A percentile compares a stretch with the other conserved stretches of the same genome.
phyloP scores from a whole-genome alignment of 2,113 vertebrate genomes.

The Taurulus bubalis region DNA sequence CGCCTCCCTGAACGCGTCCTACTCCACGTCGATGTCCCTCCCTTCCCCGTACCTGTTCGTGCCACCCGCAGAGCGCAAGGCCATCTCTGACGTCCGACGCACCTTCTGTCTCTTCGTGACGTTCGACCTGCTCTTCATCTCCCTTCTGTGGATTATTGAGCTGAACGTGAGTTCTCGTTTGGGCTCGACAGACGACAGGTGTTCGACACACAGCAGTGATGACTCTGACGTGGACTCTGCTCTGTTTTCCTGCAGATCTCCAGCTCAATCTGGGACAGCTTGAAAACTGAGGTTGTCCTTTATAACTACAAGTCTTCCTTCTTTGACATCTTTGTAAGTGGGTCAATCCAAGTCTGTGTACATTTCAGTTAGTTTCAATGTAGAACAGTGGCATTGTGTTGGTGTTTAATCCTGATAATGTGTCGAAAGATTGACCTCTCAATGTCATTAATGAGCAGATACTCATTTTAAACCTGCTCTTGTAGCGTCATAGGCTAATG shows the following conservation, averaged over 20 bases:
- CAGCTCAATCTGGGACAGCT: conserved; percentile 85
- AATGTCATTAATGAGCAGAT: neutral
- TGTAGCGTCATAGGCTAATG: neutral
- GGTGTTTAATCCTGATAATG: neutral
- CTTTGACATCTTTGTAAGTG: conserved; percentile 98
- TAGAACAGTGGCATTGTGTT: neutral
- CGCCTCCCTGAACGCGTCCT: conserved; percentile 89
- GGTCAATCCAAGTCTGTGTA: neutral
- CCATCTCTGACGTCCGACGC: conserved; percentile 95
- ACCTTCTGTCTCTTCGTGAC: conserved; percentile 99
- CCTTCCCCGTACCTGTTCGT: conserved; percentile 78
- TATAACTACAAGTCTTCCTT: conserved; percentile 92
- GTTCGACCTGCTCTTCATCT: conserved; percentile 97
- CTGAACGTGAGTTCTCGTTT: conserved; percentile 86
- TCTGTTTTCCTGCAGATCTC: conserved; percentile 82
- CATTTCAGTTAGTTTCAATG: neutral
- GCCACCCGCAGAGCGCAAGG: conserved; percentile 81
- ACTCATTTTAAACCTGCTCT: neutral
- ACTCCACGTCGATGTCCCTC: conserved; percentile 86
- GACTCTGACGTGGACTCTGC: neutral
- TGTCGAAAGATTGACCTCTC: neutral
- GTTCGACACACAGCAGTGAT: neutral
- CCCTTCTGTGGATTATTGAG: conserved; percentile 97
- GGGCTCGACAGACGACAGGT: too few relatives aligned
- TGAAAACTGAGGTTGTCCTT: conserved; percentile 87